These are phyloP conservation scores for Xenentodon cancila DNA, from an alignment of 2,797 vertebrate genomes.

Conservation along the genomic window DNA sequence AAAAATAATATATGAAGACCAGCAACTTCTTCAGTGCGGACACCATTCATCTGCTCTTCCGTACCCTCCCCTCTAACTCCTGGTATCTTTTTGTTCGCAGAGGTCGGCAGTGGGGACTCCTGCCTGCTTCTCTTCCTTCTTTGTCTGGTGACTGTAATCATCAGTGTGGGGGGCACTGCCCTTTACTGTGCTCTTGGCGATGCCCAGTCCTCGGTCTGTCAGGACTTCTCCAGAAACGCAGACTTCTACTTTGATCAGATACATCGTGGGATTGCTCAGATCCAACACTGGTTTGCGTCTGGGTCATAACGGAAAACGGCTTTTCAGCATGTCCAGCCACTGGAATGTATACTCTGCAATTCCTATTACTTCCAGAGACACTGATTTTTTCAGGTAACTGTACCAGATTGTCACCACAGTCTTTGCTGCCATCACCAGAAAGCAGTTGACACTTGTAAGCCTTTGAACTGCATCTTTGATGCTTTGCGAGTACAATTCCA, in stretches of 20 bases:
- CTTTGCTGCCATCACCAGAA: slow-evolving; percentile 3
- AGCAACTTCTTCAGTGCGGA: too few relatives aligned
- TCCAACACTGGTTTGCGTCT: slow-evolving; percentile 88
- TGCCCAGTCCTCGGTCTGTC: slow-evolving; percentile 91
- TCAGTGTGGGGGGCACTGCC: slow-evolving; percentile 95
- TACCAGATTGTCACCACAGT: slow-evolving; percentile 15
- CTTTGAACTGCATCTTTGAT: slow-evolving; percentile 33
- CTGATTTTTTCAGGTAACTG: slow-evolving; percentile 15
- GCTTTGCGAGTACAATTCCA: slow-evolving; percentile 32
- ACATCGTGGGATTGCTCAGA: slow-evolving; percentile 85
- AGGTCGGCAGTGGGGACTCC: slow-evolving; percentile 91
- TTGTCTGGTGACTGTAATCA: slow-evolving; percentile 94
- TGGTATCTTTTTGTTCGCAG: slow-evolving; percentile 75
- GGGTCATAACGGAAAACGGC: slow-evolving; percentile 72
- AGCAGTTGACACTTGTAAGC: slow-evolving; percentile 24
- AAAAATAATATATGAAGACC: too few relatives aligned
- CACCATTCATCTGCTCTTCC: background rate
- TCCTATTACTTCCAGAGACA: slow-evolving; percentile 21
- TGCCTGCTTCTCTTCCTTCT: slow-evolving; percentile 93
- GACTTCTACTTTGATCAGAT: slow-evolving; percentile 93
- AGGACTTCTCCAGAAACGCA: slow-evolving; percentile 92
- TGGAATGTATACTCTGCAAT: slow-evolving; percentile 4
- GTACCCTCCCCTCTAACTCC: background rate
- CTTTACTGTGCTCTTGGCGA: slow-evolving; percentile 94
- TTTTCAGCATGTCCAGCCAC: background rate